Evolutionary conservation across 2,113 vertebrate species (phyloP).

Genomic region (Sitta europaea): DNA sequence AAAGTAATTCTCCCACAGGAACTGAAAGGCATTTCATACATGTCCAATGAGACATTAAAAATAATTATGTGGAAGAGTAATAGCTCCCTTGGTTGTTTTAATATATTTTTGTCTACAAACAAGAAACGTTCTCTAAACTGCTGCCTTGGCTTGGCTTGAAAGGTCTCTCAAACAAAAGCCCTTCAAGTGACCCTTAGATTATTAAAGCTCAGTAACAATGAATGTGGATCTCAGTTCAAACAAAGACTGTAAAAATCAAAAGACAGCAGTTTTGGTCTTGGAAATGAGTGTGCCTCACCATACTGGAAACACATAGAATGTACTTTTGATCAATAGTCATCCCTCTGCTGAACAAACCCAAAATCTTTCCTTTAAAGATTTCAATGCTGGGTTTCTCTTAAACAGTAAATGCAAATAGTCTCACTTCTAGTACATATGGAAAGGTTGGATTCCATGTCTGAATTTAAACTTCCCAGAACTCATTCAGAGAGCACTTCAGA

Average conservation of each 20-base stretch:
- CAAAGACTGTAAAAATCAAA: constrained; percentile 49
- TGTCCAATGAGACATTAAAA: constrained; percentile 82
- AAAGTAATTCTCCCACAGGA: constrained; percentile 76
- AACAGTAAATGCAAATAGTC: neutral
- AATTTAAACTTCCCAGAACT: neutral
- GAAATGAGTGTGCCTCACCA: neutral
- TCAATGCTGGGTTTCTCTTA: neutral
- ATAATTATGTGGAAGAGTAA: constrained; percentile 80
- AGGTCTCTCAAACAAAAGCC: constrained; percentile 78
- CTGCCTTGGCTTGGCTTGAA: constrained; percentile 78
- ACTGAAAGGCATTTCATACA: constrained; percentile 76
- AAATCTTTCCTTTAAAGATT: neutral
- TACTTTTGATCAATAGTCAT: neutral
- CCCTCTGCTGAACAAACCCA: neutral
- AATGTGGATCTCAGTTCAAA: constrained; percentile 60
- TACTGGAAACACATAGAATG: neutral
- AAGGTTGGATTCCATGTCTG: neutral
- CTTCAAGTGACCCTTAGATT: constrained; percentile 76
- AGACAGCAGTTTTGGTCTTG: constrained; percentile 43
- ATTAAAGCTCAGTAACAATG: constrained; percentile 72
- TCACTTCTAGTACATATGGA: neutral
- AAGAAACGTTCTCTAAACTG: constrained; percentile 83
- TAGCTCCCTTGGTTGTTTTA: constrained; percentile 84
- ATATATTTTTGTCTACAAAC: constrained; percentile 84
- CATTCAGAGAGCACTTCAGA: neutral